phyloP scores from a whole-genome alignment of 2,113 vertebrate species.

The Columbina picui region DNA sequence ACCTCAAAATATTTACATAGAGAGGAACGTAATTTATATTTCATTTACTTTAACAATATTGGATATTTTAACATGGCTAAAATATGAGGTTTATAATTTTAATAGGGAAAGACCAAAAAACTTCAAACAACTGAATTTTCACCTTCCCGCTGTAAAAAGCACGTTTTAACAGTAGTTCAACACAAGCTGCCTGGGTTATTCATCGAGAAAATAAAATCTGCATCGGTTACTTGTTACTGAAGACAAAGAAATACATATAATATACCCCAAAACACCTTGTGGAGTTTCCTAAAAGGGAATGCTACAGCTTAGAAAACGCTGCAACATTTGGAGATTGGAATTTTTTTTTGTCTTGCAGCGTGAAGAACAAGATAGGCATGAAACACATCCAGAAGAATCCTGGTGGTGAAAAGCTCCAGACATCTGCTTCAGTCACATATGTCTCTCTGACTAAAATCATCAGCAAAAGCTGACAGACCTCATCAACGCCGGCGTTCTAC shows the following conservation, averaged over 20 bases:
- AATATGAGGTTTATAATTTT: background rate
- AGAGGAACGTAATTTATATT: background rate
- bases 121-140: background rate
- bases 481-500: background rate
- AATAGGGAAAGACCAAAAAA: background rate
- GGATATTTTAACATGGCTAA: background rate
- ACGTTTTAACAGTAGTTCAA: background rate
- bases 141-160: background rate
- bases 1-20: background rate
- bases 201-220: background rate
- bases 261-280: background rate
- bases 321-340: background rate
- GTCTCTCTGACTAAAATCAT: background rate
- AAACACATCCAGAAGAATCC: slow-evolving; percentile 10
- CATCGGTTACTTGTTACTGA: background rate
- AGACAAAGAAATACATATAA: background rate
- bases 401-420: background rate
- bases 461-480: slow-evolving; percentile 35
- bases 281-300: background rate
- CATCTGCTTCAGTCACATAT: slow-evolving; percentile 36
- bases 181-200: background rate
- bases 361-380: slow-evolving; percentile 18
- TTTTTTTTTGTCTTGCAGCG: background rate
- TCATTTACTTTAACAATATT: background rate
- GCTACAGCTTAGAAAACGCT: background rate